These are phyloP conservation scores for Arenicola marina DNA, from an alignment of 2,888 invertebrate species.

Conservation along the genomic window DNA sequence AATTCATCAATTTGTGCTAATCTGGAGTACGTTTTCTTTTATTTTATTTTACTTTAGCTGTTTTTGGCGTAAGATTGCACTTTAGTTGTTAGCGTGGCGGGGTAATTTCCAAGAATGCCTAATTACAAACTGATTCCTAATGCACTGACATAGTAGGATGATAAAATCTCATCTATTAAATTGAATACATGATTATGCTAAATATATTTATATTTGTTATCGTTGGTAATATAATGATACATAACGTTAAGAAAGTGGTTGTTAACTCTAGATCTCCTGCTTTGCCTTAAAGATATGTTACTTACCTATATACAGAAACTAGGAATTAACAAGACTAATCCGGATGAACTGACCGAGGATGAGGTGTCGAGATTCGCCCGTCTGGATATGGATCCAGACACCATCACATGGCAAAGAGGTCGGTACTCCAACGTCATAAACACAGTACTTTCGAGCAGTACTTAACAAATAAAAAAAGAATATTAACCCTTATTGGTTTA, in stretches of 20 bases:
- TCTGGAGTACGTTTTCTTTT: not conserved
- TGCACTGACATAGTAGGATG: no score
- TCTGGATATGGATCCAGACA: constrained; percentile 84
- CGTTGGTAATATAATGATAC: no score
- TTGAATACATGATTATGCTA: no score
- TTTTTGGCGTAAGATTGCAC: not conserved
- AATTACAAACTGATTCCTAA: no score
- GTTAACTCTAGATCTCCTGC: no score
- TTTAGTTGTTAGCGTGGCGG: not conserved
- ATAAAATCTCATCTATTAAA: no score
- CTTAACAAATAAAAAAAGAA: no score
- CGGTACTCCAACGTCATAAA: not conserved
- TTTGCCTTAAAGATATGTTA: not conserved
- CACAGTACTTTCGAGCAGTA: not conserved
- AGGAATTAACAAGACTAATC: constrained; percentile 85
- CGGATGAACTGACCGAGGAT: constrained; percentile 76
- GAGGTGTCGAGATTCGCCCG: constrained; percentile 82
- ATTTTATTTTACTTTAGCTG: no score
- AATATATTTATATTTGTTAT: no score
- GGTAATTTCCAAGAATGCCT: no score
- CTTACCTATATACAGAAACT: constrained; percentile 63
- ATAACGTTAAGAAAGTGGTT: no score
- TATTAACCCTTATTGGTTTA: no score
- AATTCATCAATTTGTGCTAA: not conserved
- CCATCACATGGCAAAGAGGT: constrained; percentile 95